Evolutionary conservation across 2,888 invertebrate species (phyloP), one percentile per base, ranked within the genome.

Genomic region (Heteropelma amictum): DNA sequence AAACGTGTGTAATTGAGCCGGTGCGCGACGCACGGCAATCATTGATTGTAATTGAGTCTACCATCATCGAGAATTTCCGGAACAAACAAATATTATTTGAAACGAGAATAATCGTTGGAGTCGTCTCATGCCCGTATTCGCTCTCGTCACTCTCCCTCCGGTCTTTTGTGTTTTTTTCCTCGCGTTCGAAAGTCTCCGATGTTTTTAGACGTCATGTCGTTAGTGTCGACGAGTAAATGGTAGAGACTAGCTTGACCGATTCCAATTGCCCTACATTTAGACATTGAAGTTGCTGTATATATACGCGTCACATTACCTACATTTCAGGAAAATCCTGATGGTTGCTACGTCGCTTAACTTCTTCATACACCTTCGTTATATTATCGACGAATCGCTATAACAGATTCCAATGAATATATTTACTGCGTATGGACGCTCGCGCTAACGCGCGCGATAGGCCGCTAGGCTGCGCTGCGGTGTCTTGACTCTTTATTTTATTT

Each of bases 261-360:
- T 65, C 51, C 51, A 42, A 53, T 64, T 30, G 64, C 14, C 53
- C 64, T 53, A 64, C 8, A 64, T 64, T 53, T 53, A 12, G 30
- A 38, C 28, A 30, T 58, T 28, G 10, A 42, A 58, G 42, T 17
- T 28, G 14, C 42, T n/a, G 42, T 12, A 21, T 19, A 14, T 33
- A 12, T 53, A 28, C 35, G 8, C n/a, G 10, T 14, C 26, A 12
- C 33, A 23, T 61, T 14, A 26, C 33, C 26, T 17, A 33, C 26
- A 17, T 42, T 23, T 12, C 3, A 21, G 10, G 40, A 30, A 47
- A 14, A 64, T 53, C 51, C 10, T 33, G 4, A 23, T 14, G 8
- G 35, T 38, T 17, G 10, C 14, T 2, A 47, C 17, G 2, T 7
- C 14, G 12, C 26, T 49, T 38, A n/a, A 8, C 23, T 49, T 28